A percentile compares a stretch with the other conserved stretches of the same genome.
phyloP scores from a whole-genome alignment of 2,113 vertebrate genomes.

The Beaufortia kweichowensis region DNA sequence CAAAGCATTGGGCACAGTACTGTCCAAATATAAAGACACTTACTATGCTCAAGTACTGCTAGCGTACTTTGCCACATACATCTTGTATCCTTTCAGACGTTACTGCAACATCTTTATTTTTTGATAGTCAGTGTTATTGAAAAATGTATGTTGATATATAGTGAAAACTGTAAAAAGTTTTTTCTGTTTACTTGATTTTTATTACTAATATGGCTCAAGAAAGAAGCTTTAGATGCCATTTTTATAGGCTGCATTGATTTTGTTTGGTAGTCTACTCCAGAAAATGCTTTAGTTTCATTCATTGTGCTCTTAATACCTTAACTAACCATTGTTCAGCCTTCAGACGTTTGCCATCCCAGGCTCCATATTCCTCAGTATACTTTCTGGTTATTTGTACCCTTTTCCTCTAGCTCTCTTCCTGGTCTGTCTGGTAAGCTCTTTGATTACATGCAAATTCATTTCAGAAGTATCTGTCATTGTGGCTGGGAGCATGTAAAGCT shows the following conservation, averaged over 20 bases:
- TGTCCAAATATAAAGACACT: slow-evolving; percentile 98
- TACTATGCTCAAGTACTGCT: slow-evolving; percentile 96
- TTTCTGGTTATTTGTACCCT: slow-evolving; percentile 98
- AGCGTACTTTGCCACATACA: slow-evolving; percentile 94
- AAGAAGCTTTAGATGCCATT: too few species aligned
- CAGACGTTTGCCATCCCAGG: slow-evolving; percentile 98
- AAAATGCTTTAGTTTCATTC: not conserved
- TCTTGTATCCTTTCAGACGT: slow-evolving; percentile 93
- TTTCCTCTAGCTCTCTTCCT: slow-evolving; percentile 95
- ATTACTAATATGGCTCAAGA: too few species aligned
- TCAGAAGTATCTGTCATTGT: not conserved
- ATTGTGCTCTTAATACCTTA: slow-evolving; percentile 69
- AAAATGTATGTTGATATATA: too few species aligned
- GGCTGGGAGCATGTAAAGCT: not conserved
- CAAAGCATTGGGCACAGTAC: slow-evolving; percentile 94
- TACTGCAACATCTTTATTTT: not conserved
- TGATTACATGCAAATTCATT: slow-evolving; percentile 2
- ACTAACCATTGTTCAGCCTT: slow-evolving; percentile 78
- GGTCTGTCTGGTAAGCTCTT: slow-evolving; percentile 91
- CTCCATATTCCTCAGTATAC: slow-evolving; percentile 97
- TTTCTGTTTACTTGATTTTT: too few species aligned
- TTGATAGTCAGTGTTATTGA: too few species aligned
- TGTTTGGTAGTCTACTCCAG: not conserved
- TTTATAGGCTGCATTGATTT: too few species aligned
- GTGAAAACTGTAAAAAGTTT: too few species aligned